Base-by-base conservation (phyloP, 1,140 invertebrate species). In the Hyles vespertilio region DNA sequence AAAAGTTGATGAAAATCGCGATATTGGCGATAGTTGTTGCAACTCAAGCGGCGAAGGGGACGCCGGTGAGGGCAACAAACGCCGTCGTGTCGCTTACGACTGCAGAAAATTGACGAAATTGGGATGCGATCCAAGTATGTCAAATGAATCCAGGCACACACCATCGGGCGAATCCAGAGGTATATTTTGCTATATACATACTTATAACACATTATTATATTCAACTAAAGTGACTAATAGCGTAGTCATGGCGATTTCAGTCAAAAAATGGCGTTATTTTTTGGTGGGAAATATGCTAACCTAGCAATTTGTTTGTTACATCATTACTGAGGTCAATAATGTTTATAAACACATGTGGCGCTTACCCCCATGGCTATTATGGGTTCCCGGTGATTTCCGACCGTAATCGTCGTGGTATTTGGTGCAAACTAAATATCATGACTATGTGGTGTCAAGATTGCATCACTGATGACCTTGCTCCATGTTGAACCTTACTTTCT, bases 211-310 rank as follows among this genome's bases (percentile, higher is more conserved):
- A 53, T 22, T 56, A 49, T 48, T 45, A 57, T 33, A 50, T 34
- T 12, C 56, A 8, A 48, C 55, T 45, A 49, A 36, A 55, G 49
- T 51, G 46, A 55, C 34, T 46, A 59, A 47, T 59, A 32, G 36
- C 12, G 22, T 58, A 22, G 46, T 32, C 33, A 11, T 32, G 47
- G 5, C 46, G 48, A 53, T 55, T 57, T 54, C 10, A 45, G 43
- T 11, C 54, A 62, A 53, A 53, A 54, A 65, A n/a, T 56, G 33
- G 11, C 36, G 12, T 49, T 56, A 62, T 56, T 51, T 85, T 85
- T 88, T 88, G 85, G 85, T 79, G 85, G 85, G 85, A 88, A 88
- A 85, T 63, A 57, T 70, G 65, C 69, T 88, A 88, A 87, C 85
- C 84, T 87, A 83, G 77, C 68, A 70, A 62, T 69, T 68, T 69